Evolutionary conservation across 2,888 invertebrate species (phyloP), one percentile per base, ranked within the genome.

Genomic region (Hyles lineata): DNA sequence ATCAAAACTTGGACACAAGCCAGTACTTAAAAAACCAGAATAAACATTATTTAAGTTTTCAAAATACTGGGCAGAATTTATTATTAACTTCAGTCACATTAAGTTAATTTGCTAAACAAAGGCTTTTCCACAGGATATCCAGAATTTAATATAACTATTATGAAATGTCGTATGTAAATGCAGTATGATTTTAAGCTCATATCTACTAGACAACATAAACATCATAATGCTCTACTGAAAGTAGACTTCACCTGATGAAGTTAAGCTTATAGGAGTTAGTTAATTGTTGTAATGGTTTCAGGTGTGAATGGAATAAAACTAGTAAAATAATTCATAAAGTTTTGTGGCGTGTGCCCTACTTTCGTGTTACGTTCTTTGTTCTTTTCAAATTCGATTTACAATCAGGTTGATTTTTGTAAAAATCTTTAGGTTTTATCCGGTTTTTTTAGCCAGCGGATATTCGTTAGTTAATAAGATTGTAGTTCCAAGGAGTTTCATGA

Each of bases 271-370:
- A 60, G 43, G 4, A 35, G 70, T 43, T 61, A 25, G 29, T 32
- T 62, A 50, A 62, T 71, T 61, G 29, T 11, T 32, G 50, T 71
- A 52, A 62, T 62, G 50, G 50, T 52, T 71, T 71, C 61, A 50
- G 52, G 52, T 21, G 61, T 9, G 19, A 29, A 35, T 32, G 50
- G 52, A 29, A 50, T 52, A 52, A 71, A 60, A 52, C 50, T 52
- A 61, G 25, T n/a, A n/a, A 61, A 62, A 62, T 62, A 61, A 29
- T 25, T 60, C 19, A 71, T 25, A 25, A 29, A 50, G 43, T 70
- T 59, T 55, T 17, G 9, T 29, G 29, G 29, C 50, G 35, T 62
- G 29, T 61, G 50, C 50, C 61, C 32, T 7, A 71, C 35, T 71
- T 50, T 61, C 0, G n/a, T 9, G 43, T 35, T 21, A 43, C 15